Conservation (phyloP, 2,888 invertebrate genomes). For the Drosophila sordidapex region DNA sequence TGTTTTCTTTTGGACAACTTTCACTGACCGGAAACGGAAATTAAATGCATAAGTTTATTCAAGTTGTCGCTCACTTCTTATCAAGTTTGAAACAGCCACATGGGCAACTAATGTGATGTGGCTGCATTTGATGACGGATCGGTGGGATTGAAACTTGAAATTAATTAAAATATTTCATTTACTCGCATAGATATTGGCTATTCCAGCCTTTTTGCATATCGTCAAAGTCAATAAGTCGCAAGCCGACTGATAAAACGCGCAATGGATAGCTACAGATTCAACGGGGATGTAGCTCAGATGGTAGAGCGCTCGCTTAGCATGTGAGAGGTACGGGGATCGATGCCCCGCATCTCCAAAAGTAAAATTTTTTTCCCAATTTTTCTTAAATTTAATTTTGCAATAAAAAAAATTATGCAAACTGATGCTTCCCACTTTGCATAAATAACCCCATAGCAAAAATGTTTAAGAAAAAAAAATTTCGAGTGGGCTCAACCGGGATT, state of each 20-base stretch:
- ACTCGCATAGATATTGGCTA: not conserved
- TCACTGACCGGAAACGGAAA: slow-evolving; percentile 80
- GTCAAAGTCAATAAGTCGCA: not conserved
- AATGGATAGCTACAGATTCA: slow-evolving; percentile 31
- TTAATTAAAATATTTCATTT: slow-evolving; percentile 7
- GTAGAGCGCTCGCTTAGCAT: slow-evolving; percentile 85
- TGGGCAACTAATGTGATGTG: slow-evolving; percentile 9
- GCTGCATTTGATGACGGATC: not conserved
- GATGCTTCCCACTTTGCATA: not conserved
- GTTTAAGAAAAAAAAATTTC: not conserved
- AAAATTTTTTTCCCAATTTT: not conserved
- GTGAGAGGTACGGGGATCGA: slow-evolving; percentile 85
- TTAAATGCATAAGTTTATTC: slow-evolving; percentile 78
- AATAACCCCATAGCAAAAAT: not conserved
- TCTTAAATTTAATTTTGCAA: not conserved
- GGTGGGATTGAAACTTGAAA: slow-evolving; percentile 8
- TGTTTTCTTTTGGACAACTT: slow-evolving; percentile 72
- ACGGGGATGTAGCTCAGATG: slow-evolving; percentile 85
- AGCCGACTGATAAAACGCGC: slow-evolving; percentile 23
- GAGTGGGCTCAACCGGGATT: slow-evolving; percentile 83
- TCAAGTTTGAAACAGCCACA: slow-evolving; percentile 43
- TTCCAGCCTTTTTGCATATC: not conserved
- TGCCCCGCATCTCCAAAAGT: slow-evolving; percentile 84
- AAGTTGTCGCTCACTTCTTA: slow-evolving; percentile 50
- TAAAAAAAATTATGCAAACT: not conserved